Conservation (phyloP, 2,888 invertebrate genomes). For the Nomada hirtipes region DNA sequence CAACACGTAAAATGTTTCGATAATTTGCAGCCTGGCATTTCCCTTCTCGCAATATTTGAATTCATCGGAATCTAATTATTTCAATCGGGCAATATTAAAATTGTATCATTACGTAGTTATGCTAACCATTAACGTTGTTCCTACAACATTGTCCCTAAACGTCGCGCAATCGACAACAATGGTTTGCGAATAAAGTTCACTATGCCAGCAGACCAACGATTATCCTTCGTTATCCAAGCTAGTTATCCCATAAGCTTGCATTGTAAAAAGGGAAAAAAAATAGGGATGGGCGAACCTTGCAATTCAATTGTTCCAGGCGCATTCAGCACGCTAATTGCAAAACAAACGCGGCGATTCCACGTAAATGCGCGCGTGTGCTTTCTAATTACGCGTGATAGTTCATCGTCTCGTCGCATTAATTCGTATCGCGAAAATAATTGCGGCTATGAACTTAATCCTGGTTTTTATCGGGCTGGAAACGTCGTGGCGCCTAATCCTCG, state of each 20-base stretch:
- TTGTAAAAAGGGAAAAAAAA: background rate
- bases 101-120: background rate
- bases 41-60: background rate
- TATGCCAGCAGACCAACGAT: background rate
- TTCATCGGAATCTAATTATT: background rate
- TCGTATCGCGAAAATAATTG: slow-evolving; percentile 7
- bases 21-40: too few species aligned
- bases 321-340: slow-evolving; percentile 41
- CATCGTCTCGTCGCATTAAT: background rate
- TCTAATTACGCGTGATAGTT: slow-evolving; percentile 16
- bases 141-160: background rate
- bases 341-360: slow-evolving; percentile 32
- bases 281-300: slow-evolving; percentile 44
- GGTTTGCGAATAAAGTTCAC: background rate
- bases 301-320: slow-evolving; percentile 52
- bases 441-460: slow-evolving; percentile 10
- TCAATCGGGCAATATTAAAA: background rate
- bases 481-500: background rate
- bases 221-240: slow-evolving; percentile 30
- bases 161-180: slow-evolving; percentile 8
- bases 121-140: slow-evolving; percentile 3
- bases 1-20: too few species aligned
- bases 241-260: slow-evolving; percentile 18
- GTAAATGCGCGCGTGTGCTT: slow-evolving; percentile 22
- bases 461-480: background rate